Evolutionary conservation across 2,113 vertebrate genomes (phyloP), one percentile per base, ranked within the genome.

Genomic region (Microcebus lehilahytsara): DNA sequence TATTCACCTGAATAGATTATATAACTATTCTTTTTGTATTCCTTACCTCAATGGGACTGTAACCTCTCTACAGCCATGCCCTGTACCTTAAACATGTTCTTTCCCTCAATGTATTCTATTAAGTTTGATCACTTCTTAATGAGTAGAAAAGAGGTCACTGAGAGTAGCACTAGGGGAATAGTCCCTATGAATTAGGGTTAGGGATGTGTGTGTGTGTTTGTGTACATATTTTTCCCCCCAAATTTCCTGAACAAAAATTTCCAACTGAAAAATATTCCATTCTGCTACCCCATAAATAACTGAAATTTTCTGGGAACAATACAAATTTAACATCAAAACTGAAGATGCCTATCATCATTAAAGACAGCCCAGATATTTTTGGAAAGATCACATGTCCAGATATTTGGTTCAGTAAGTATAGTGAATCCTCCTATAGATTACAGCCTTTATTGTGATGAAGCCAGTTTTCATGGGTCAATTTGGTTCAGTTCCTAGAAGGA

Each of bases 251-350:
- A 56, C 27, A 60, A 90, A 77, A 71, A 77, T 71, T 91, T 62
- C 42, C 40, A 85, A 19, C 25, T 91, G 8, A 74, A 95, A 95
- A 85, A 91, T 66, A 96, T 40, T 75, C 23, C 20, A 78, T 40
- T 53, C 46, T 67, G 34, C n/a, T 81, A 69, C 6, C 8, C 32
- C 22, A 49, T 25, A 92, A 87, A 74, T 69, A 87, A 91, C 42
- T 80, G 30, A 94, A 85, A 94, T 83, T 89, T 97, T 67, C 67
- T 93, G 34, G 66, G 20, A 91, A 89, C 34, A 85, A 66, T 58
- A 92, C 37, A 95, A 94, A 96, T 94, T 83, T 94, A 94, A 86
- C 2, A 49, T 49, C 19, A 34, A 90, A 96, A 93, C 42, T 84
- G 79, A 96, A 93, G 42, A 90, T 93, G 66, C 3, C 66, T 85